Conservation (phyloP, 2,797 vertebrate species). For the Hydrophis major region DNA sequence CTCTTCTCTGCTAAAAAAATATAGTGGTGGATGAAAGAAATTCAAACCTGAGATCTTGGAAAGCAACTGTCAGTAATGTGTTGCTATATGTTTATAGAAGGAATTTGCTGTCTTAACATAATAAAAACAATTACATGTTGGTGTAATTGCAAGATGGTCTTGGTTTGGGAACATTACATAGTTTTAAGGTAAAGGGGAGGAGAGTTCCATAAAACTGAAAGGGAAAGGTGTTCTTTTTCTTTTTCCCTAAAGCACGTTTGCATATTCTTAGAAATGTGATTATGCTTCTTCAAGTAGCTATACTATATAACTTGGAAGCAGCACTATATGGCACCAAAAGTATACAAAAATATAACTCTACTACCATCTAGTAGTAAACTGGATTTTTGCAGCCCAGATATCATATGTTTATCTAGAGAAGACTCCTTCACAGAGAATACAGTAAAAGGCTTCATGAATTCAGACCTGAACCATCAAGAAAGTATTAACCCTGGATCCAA, state of each 20-base stretch:
- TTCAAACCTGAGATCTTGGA: neutral
- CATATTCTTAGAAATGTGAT: neutral
- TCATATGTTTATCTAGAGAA: neutral
- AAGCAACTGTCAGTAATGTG: neutral
- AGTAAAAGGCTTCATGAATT: neutral
- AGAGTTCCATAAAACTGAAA: neutral
- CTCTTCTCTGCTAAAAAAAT: neutral
- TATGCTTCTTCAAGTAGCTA: neutral
- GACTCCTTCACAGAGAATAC: neutral
- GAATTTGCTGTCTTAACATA: neutral
- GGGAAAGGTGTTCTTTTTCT: neutral
- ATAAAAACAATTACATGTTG: neutral
- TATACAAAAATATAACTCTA: neutral
- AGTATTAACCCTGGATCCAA: neutral
- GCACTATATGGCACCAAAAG: neutral
- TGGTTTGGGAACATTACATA: neutral
- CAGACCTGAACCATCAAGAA: neutral
- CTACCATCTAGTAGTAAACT: neutral
- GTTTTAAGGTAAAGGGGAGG: neutral
- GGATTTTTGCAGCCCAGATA: neutral
- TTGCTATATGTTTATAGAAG: neutral
- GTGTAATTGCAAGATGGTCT: neutral
- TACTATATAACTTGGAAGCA: neutral
- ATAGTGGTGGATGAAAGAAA: neutral
- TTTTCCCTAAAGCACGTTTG: neutral